Conservation (phyloP, 2,797 vertebrate species). For the Phoebastria nigripes region DNA sequence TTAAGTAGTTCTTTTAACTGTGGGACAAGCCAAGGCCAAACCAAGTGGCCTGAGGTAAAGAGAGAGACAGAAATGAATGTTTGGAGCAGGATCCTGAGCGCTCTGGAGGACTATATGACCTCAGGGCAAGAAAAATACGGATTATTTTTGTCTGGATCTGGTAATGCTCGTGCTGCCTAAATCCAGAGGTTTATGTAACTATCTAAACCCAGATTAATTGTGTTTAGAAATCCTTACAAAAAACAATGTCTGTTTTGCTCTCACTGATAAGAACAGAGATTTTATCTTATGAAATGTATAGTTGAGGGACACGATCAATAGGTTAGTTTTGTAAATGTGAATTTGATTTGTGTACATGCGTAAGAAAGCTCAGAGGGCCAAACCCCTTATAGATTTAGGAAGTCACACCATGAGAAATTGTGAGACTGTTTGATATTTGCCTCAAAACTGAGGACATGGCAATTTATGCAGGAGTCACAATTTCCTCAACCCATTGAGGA, state of each 20-base stretch:
- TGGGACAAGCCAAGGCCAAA: not conserved
- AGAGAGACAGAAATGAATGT: not conserved
- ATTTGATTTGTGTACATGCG: not conserved
- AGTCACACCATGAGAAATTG: not conserved
- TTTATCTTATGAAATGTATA: not conserved
- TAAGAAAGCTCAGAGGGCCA: not conserved
- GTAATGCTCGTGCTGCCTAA: not conserved
- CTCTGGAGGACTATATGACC: not conserved
- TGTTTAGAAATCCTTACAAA: slow-evolving; percentile 8
- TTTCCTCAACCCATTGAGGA: not conserved
- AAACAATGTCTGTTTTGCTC: not conserved
- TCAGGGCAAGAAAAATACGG: not conserved
- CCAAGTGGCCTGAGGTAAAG: not conserved
- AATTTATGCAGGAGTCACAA: not conserved
- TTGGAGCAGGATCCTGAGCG: not conserved
- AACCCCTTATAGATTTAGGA: not conserved
- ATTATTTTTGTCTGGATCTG: slow-evolving; percentile 39
- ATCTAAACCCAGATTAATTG: slow-evolving; percentile 28
- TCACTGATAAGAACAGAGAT: not conserved
- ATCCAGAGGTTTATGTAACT: slow-evolving; percentile 33
- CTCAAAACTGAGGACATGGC: not conserved
- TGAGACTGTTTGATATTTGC: not conserved
- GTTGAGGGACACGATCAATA: not conserved
- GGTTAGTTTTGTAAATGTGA: not conserved
- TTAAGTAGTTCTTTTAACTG: not conserved